These are phyloP conservation scores for Nibea coibor DNA, from an alignment of 2,113 vertebrate genomes.

Conservation along the genomic window DNA sequence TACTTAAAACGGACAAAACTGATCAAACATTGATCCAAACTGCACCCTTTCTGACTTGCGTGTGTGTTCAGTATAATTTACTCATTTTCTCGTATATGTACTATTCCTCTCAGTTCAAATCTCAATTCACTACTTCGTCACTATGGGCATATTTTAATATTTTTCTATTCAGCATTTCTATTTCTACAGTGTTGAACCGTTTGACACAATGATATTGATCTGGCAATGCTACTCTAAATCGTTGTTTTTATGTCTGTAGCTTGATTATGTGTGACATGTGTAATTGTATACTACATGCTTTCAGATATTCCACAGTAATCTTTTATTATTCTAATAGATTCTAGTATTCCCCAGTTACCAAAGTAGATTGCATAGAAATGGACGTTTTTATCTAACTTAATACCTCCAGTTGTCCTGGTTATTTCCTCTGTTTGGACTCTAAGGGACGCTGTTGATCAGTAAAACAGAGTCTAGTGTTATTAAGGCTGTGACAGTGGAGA, in stretches of 20 bases:
- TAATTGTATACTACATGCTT: not conserved
- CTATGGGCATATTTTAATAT: not conserved
- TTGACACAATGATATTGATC: no score
- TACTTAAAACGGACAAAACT: not conserved
- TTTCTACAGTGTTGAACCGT: not conserved
- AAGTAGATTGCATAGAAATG: not conserved
- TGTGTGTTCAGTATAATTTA: not conserved
- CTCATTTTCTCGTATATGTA: rapidly evolving
- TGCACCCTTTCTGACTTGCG: rapidly evolving
- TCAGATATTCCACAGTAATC: not conserved
- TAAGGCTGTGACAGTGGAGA: not conserved
- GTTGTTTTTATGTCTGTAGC: not conserved
- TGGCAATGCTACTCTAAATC: not conserved
- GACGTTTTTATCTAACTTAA: no score
- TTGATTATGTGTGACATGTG: not conserved
- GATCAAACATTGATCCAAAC: not conserved
- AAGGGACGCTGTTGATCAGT: slow-evolving; percentile 65
- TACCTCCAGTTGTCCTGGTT: not conserved
- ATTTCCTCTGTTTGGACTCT: slow-evolving; percentile 38
- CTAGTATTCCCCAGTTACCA: no score
- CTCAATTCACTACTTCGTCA: no score
- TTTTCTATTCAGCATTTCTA: not conserved
- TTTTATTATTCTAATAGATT: no score
- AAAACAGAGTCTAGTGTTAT: slow-evolving; percentile 8
- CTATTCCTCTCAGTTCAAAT: not conserved